Evolutionary conservation across 2,113 vertebrate genomes (phyloP), one percentile per base, ranked within the genome.

Genomic region (Bujurquina vittata): DNA sequence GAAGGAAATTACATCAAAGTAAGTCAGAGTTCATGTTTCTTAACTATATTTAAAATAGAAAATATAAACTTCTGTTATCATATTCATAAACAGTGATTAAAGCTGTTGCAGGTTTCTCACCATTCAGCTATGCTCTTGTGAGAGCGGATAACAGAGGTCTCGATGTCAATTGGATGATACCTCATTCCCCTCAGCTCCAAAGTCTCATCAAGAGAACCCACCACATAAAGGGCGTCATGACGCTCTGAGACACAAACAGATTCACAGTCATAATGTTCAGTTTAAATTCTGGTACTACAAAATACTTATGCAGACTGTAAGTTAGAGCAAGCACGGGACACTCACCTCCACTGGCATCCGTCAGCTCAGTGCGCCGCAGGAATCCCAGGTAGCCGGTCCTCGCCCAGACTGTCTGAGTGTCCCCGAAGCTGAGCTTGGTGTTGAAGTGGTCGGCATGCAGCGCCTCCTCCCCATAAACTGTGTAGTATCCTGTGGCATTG

Each of bases 121-220:
- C 98, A 99, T 93, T 99, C 98, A 4, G 98, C 98, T 23, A 99
- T 98, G 95, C 96, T 99, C 92, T 98, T 97, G 91, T 99, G 98
- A 14, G 98, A 96, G 6, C 98, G 95, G 88, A 97, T 97, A 31
- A 99, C 98, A 0, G 98, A 99, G 0, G 97, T 99, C 91, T 99
- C 98, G 3, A 99, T 99, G 93, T 99, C 98, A 2, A 98, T 99
- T 63, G 98, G 98, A 86, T 99, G 98, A 90, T 99, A 99, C 52
- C 98, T 96, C 98, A 99, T 98, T 81, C 98, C 98, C 77, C 98
- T 94, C 85, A 99, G 96, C 94, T 99, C 98, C 87, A 99, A 95
- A 0, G 98, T 98, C 91, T 99, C 98, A 80, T 99, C 97, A 88
- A 99, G 94, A 69, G 97, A 97, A 10, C 98, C 98, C 3, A 99